These are phyloP conservation scores for Ooceraea biroi DNA, from an alignment of 1,140 invertebrate species.

Conservation along the genomic window DNA sequence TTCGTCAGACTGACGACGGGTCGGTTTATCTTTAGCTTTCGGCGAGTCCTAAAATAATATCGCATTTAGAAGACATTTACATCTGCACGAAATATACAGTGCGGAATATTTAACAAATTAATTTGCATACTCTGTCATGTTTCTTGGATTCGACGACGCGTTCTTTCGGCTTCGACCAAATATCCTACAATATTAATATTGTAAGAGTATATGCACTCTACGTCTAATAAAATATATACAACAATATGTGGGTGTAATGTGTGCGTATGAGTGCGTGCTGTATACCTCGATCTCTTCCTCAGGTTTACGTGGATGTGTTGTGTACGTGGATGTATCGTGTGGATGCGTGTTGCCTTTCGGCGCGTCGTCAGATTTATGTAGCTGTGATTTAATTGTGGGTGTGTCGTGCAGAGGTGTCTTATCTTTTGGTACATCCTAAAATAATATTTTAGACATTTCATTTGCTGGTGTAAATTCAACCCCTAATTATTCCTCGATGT, in stretches of 20 bases:
- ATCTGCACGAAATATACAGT: neutral
- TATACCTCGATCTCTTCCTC: constrained; percentile 52
- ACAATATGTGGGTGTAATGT: neutral
- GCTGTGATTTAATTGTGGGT: constrained; percentile 3
- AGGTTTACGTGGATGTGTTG: constrained; percentile 11
- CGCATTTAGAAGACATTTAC: constrained; percentile 5
- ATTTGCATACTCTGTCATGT: constrained; percentile 43
- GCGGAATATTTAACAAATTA: constrained; percentile 14
- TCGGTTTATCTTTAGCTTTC: neutral
- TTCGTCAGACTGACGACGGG: neutral
- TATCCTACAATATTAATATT: constrained; percentile 49
- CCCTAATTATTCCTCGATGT: neutral
- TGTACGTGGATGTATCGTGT: neutral
- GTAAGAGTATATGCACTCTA: neutral
- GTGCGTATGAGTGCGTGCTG: neutral
- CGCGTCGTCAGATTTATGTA: constrained; percentile 1
- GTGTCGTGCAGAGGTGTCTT: constrained; percentile 18
- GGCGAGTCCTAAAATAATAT: constrained; percentile 55
- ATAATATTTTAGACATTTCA: constrained; percentile 20
- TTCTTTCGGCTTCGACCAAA: constrained; percentile 49
- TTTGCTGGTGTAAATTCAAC: neutral
- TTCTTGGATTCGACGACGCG: constrained; percentile 2
- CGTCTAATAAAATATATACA: neutral
- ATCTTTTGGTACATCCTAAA: constrained; percentile 33
- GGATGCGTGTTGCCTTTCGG: constrained; percentile 22